These are phyloP conservation scores for Charaxes varanes DNA, from an alignment of 1,140 invertebrate genomes.

Conservation along the genomic window DNA sequence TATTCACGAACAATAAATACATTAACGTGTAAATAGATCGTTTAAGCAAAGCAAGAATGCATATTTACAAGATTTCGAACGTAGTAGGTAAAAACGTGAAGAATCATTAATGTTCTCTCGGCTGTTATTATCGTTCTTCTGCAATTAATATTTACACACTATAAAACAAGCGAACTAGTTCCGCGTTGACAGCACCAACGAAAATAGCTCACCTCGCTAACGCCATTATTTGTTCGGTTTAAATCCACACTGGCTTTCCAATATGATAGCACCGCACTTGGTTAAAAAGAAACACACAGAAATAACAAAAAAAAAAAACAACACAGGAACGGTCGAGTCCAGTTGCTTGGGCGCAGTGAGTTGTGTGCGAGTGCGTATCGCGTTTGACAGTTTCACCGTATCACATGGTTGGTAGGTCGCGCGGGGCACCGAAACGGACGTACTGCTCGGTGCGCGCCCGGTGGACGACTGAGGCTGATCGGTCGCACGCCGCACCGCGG, in stretches of 20 bases:
- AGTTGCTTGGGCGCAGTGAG: slow-evolving; percentile 36
- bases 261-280: slow-evolving; percentile 57
- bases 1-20: too few species aligned
- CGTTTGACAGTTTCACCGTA: slow-evolving; percentile 72
- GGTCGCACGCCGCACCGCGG: slow-evolving; percentile 26
- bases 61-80: too few species aligned
- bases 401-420: slow-evolving; percentile 59
- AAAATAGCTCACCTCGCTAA: slow-evolving; percentile 74
- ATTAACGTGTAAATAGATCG: too few species aligned
- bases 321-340: slow-evolving; percentile 35
- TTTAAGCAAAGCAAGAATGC: too few species aligned
- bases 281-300: slow-evolving; percentile 53
- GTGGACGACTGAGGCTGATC: slow-evolving; percentile 57
- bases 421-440: slow-evolving; percentile 41
- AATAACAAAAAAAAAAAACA: slow-evolving; percentile 45
- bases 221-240: slow-evolving; percentile 71
- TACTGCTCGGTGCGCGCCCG: slow-evolving; percentile 39
- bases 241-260: slow-evolving; percentile 72
- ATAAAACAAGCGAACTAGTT: slow-evolving; percentile 68
- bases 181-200: slow-evolving; percentile 69
- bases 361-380: slow-evolving; percentile 56
- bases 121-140: slow-evolving; percentile 46
- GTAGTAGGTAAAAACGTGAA: too few species aligned
- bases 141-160: slow-evolving; percentile 42
- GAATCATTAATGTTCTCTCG: too few species aligned